Evolutionary conservation across 1,140 invertebrate species (phyloP).

Genomic region (Druon quercuslanigerum): DNA sequence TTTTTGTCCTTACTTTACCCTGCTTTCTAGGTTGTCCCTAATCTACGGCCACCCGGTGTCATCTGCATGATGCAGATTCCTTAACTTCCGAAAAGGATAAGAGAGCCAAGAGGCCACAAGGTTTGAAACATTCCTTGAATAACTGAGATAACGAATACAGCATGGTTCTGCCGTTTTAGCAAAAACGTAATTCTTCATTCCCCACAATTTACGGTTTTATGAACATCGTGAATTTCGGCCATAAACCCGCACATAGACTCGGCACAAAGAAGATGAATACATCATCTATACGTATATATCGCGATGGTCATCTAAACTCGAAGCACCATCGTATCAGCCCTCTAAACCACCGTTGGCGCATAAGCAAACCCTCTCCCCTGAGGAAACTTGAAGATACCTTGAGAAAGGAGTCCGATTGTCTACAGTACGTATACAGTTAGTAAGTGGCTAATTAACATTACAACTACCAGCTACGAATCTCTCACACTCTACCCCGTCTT

Average conservation of each 20-base stretch:
- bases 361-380: constrained; percentile 43
- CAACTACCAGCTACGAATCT: constrained; percentile 60
- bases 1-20: too few species aligned
- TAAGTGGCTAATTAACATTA: constrained; percentile 75
- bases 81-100: too few species aligned
- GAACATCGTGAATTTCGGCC: constrained; percentile 12
- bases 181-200: background rate
- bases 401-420: constrained; percentile 64
- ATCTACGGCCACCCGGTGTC: too few species aligned
- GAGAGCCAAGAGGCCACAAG: too few species aligned
- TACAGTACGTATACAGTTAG: constrained; percentile 58
- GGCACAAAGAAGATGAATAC: constrained; percentile 24
- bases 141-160: constrained; percentile 1
- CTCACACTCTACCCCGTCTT: constrained; percentile 39
- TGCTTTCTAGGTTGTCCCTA: too few species aligned
- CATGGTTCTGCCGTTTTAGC: background rate
- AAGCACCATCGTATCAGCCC: constrained; percentile 40
- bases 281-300: constrained; percentile 45
- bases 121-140: too few species aligned
- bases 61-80: too few species aligned
- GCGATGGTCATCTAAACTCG: constrained; percentile 51
- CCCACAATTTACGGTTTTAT: constrained; percentile 1
- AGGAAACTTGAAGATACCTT: constrained; percentile 59
- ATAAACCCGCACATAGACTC: constrained; percentile 21
- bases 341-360: constrained; percentile 42